Conservation (phyloP, 2,888 invertebrate genomes). For the Hylaea fasciaria region DNA sequence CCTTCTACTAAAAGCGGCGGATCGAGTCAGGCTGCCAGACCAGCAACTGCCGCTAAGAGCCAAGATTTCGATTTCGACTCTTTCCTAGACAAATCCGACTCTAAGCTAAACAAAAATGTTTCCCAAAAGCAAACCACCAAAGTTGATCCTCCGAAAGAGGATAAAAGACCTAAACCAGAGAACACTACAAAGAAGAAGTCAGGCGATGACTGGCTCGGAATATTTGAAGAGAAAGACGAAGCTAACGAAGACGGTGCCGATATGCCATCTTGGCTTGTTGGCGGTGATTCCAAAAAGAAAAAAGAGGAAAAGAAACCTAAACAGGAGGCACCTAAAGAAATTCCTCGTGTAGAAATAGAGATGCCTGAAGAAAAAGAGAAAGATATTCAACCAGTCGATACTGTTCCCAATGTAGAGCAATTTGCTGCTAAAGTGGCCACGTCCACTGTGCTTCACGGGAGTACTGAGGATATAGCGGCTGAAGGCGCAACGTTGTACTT, state of each 20-base stretch:
- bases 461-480: conserved; percentile 74
- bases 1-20: conserved; percentile 61
- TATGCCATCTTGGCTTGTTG: conserved; percentile 76
- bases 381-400: conserved; percentile 23
- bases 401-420: conserved; percentile 34
- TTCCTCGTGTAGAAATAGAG: conserved; percentile 33
- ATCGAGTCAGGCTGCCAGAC: conserved; percentile 50
- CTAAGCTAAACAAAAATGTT: conserved; percentile 50
- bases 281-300: conserved; percentile 65
- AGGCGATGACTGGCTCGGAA: conserved; percentile 77
- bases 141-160: conserved; percentile 56
- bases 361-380: conserved; percentile 39
- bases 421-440: conserved; percentile 34
- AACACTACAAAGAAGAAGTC: conserved; percentile 58
- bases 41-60: conserved; percentile 59
- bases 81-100: conserved; percentile 59
- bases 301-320: conserved; percentile 51
- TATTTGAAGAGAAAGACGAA: conserved; percentile 71
- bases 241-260: conserved; percentile 59
- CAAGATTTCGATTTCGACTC: conserved; percentile 72
- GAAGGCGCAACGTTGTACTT: conserved; percentile 84
- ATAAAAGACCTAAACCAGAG: conserved; percentile 43
- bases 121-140: conserved; percentile 47
- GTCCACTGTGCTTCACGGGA: conserved; percentile 49
- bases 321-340: conserved; percentile 42